Evolutionary conservation across 2,113 vertebrate species (phyloP).

Genomic region (Crocuta crocuta): DNA sequence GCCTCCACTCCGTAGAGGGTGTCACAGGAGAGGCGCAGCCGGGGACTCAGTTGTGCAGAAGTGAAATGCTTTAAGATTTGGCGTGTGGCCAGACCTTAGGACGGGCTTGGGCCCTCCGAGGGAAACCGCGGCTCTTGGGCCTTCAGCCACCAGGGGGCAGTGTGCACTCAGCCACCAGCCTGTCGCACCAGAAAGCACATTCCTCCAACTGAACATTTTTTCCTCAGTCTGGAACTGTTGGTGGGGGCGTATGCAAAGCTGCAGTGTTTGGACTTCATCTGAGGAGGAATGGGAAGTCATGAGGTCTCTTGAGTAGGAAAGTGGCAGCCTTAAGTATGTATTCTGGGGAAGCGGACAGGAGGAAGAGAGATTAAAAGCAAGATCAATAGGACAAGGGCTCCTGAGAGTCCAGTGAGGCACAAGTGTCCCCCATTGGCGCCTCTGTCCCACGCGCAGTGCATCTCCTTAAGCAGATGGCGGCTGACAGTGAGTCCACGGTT

Average conservation of each 20-base stretch:
- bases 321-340: constrained; percentile 22
- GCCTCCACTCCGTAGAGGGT: neutral
- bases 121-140: too few species aligned
- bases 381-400: neutral
- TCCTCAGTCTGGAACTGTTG: neutral
- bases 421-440: neutral
- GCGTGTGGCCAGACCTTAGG: rapidly evolving
- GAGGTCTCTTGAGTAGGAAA: constrained; percentile 12
- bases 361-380: constrained; percentile 22
- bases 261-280: constrained; percentile 16
- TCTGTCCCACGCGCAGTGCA: too few species aligned
- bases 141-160: constrained; percentile 48
- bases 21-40: neutral
- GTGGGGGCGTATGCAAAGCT: neutral
- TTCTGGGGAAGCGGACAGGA: constrained; percentile 63
- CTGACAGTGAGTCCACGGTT: neutral
- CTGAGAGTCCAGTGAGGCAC: neutral
- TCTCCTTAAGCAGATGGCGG: neutral
- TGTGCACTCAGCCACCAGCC: constrained; percentile 37
- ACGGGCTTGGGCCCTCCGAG: neutral
- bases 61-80: neutral
- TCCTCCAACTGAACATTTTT: rapidly evolving
- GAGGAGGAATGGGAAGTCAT: constrained; percentile 41
- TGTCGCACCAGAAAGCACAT: neutral
- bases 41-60: neutral